These are phyloP conservation scores for Taenioides sp. DNA, from an alignment of 2,797 vertebrate species.

Conservation along the genomic window DNA sequence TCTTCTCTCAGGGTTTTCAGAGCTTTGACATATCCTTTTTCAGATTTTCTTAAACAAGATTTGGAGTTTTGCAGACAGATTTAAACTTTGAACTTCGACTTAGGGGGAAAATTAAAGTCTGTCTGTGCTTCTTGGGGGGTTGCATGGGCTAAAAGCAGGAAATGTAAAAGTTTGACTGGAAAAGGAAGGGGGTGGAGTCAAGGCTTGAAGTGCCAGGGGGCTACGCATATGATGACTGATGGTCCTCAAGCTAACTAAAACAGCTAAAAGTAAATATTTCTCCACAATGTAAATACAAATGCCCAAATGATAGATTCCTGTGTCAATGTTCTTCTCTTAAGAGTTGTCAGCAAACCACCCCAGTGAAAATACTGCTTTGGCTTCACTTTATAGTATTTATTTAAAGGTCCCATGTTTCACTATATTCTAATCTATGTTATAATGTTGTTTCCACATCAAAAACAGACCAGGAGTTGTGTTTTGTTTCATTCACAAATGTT, in stretches of 20 bases:
- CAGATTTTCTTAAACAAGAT: constrained; percentile 22
- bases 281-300: not conserved
- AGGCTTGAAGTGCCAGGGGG: not conserved
- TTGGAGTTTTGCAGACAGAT: constrained; percentile 15
- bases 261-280: constrained; percentile 12
- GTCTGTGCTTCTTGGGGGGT: constrained; percentile 34
- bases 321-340: not conserved
- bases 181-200: constrained; percentile 1
- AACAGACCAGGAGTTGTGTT: too few relatives aligned
- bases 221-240: constrained; percentile 42
- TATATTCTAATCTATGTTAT: too few relatives aligned
- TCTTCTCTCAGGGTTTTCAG: constrained; percentile 36
- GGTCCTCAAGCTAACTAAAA: constrained; percentile 22
- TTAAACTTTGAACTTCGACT: constrained; percentile 39
- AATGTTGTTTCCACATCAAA: too few relatives aligned
- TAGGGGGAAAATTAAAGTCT: constrained; percentile 51
- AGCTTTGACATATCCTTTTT: constrained; percentile 21
- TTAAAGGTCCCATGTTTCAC: not conserved
- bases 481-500: too few relatives aligned
- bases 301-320: not conserved
- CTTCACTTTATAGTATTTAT: not conserved
- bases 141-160: constrained; percentile 34
- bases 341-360: not conserved
- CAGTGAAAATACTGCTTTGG: not conserved
- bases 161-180: constrained; percentile 19